Percentiles rank a stretch among this genome's conserved stretches.
phyloP scores from a whole-genome alignment of 2,113 vertebrate species.

The Irena cyanogastra region DNA sequence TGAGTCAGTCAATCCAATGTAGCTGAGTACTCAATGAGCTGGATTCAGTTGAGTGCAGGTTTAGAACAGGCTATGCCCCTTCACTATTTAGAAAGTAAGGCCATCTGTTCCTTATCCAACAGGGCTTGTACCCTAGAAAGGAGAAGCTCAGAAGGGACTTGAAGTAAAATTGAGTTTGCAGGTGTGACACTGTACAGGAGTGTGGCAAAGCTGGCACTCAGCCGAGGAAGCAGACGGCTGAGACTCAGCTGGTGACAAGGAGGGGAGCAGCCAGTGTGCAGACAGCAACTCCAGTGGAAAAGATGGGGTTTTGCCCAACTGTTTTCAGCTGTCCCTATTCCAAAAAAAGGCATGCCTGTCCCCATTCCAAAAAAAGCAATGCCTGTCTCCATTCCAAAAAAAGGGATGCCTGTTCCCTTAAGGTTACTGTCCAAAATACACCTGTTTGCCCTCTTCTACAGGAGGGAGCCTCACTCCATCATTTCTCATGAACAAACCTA shows the following conservation, averaged over 20 bases:
- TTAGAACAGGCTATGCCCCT: neutral
- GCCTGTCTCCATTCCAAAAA: neutral
- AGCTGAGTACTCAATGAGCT: neutral
- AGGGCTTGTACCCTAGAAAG: neutral
- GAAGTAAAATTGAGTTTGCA: neutral
- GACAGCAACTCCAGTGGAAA: neutral
- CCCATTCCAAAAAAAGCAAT: neutral
- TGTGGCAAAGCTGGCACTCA: neutral
- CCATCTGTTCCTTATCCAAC: neutral
- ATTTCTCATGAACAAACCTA: neutral
- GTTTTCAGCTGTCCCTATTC: neutral
- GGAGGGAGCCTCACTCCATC: neutral
- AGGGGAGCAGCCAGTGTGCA: accelerated
- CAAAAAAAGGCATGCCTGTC: accelerated
- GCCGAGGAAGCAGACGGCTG: neutral
- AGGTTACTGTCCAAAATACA: neutral
- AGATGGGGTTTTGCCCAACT: neutral
- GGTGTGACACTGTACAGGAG: neutral
- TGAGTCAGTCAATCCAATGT: neutral
- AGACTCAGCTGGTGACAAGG: neutral
- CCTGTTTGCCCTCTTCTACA: neutral
- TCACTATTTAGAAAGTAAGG: neutral
- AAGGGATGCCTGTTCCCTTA: accelerated
- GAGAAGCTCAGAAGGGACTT: neutral
- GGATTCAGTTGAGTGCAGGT: neutral